Percentiles rank a stretch among this genome's conserved stretches.
Evolutionary conservation across 1,140 invertebrate species (phyloP).

Genomic region (Papilio dardanus): DNA sequence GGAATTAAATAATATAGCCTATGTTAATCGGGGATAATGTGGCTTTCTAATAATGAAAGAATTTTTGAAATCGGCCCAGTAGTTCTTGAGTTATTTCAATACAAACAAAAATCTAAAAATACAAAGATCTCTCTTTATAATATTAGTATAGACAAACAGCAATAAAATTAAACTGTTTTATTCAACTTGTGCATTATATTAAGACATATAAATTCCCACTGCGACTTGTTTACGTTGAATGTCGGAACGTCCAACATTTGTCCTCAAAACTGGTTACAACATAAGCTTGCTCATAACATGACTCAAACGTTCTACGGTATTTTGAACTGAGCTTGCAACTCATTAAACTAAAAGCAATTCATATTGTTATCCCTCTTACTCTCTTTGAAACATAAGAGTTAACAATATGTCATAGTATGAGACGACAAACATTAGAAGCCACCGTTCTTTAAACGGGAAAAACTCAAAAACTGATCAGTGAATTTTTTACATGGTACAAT

Average conservation of each 20-base stretch:
- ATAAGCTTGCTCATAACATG: slow-evolving; percentile 22
- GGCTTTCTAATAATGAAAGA: too few relatives aligned
- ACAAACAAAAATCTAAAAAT: too few relatives aligned
- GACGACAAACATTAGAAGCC: not conserved
- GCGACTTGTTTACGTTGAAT: slow-evolving; percentile 7
- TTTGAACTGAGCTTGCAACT: not conserved
- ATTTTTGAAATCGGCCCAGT: too few relatives aligned
- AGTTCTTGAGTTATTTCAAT: too few relatives aligned
- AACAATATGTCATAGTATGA: not conserved
- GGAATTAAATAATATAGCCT: too few relatives aligned
- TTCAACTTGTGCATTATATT: not conserved
- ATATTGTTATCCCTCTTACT: not conserved
- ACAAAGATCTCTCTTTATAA: too few relatives aligned
- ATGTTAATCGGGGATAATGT: too few relatives aligned
- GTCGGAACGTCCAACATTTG: slow-evolving; percentile 23
- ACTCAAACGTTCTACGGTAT: slow-evolving; percentile 14
- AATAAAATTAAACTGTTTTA: too few relatives aligned
- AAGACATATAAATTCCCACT: slow-evolving; percentile 5
- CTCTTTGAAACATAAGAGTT: not conserved
- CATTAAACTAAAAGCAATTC: not conserved
- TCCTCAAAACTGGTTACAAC: slow-evolving; percentile 33
- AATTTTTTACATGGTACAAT: not conserved
- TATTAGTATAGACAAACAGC: too few relatives aligned
- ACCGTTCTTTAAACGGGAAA: not conserved
- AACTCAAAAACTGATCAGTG: not conserved